Evolutionary conservation across 2,888 invertebrate genomes (phyloP).

Genomic region (Diarsia rubi): DNA sequence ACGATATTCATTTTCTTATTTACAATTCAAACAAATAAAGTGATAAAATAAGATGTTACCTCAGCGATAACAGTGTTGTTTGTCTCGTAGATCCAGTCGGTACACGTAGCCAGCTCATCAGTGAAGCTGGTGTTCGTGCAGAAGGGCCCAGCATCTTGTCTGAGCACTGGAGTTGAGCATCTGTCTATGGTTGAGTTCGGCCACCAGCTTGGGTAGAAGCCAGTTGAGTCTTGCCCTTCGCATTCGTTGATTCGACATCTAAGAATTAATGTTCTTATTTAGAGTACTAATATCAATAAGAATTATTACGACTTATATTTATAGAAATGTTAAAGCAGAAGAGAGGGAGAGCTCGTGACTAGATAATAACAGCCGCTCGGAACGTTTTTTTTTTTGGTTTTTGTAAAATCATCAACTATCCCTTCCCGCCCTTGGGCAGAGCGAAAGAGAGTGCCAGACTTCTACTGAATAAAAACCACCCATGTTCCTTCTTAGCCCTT

Average conservation of each 20-base stretch:
- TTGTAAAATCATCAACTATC: no score
- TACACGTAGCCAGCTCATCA: constrained; percentile 68
- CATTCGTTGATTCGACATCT: constrained; percentile 83
- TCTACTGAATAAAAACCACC: no score
- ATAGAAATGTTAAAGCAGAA: no score
- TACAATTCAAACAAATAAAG: constrained; percentile 6
- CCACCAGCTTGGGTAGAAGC: constrained; percentile 78
- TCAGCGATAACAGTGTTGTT: constrained; percentile 80
- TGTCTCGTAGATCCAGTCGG: constrained; percentile 81
- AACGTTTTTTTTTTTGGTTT: no score
- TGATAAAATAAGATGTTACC: constrained; percentile 67
- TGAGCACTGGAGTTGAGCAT: constrained; percentile 74
- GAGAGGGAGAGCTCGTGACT: no score
- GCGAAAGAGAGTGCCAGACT: no score
- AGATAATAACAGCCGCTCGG: no score
- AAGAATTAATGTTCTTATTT: neutral
- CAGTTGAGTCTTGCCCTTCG: constrained; percentile 67
- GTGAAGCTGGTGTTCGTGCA: constrained; percentile 77
- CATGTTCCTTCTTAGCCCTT: no score
- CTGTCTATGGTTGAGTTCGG: constrained; percentile 74
- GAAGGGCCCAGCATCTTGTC: constrained; percentile 15
- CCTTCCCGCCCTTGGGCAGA: no score
- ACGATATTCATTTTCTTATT: neutral
- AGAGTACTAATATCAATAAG: neutral
- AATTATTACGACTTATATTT: neutral